Percentiles rank a stretch among this genome's conserved stretches.
Evolutionary conservation across 2,113 vertebrate species (phyloP).

Genomic region (Raja brachyura): DNA sequence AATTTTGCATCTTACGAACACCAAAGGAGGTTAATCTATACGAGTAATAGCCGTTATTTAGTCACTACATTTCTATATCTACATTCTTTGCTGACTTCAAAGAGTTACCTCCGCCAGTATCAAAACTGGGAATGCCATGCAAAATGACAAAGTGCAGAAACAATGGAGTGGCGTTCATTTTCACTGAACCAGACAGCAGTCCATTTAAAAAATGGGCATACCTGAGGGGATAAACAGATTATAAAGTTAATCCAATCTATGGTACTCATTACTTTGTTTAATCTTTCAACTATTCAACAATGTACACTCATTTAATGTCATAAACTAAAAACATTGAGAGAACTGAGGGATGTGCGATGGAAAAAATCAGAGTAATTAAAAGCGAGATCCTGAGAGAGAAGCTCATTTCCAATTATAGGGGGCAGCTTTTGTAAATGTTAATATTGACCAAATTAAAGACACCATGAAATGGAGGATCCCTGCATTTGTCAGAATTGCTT

Average conservation of each 20-base stretch:
- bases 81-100: not conserved
- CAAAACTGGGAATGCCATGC: conserved; percentile 78
- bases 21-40: not conserved
- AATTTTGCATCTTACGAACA: not conserved
- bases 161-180: conserved; percentile 80
- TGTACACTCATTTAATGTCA: not conserved
- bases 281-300: not conserved
- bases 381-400: not conserved
- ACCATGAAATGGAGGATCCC: too few relatives aligned
- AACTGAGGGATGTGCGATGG: not conserved
- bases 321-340: not conserved
- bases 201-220: conserved; percentile 88
- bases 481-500: too few relatives aligned
- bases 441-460: too few relatives aligned
- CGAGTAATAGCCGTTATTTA: not conserved
- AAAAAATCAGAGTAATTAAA: not conserved
- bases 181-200: conserved; percentile 81
- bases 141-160: conserved; percentile 85
- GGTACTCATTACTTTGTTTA: not conserved
- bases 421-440: too few relatives aligned
- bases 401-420: not conserved
- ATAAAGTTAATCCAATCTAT: not conserved
- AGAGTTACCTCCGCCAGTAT: conserved; percentile 69
- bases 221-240: conserved; percentile 53
- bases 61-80: not conserved